Evolutionary conservation across 2,888 invertebrate species (phyloP), one percentile per base, ranked within the genome.

Genomic region (Lasioglossum pauxillum): DNA sequence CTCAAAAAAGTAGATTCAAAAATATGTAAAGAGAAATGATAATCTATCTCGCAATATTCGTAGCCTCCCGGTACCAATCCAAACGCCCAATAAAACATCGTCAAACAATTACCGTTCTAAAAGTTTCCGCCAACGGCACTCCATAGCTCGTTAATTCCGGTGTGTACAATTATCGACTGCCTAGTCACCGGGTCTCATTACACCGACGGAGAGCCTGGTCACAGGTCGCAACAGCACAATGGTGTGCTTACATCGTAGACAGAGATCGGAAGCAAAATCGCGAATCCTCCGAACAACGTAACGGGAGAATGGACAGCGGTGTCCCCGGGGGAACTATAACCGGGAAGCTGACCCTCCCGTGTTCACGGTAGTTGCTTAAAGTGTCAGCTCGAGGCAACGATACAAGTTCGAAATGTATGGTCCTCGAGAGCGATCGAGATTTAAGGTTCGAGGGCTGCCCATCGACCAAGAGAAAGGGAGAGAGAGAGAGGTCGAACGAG

Each of bases 361-460:
- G 81, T 76, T 79, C 75, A 77, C 78, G 84, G 84, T 79, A 84
- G 82, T 82, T 84, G 85, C 83, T 82, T 84, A 84, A 89, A 88
- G 88, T 85, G 78, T 83, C 79, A 75, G 81, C 77, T 83, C 78
- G 75, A 73, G 74, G 75, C 80, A 83, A 64, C 83, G 87, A 85
- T 82, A 79, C 82, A 83, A 87, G 83, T 86, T 85, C 64, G 81
- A 86, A 83, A 84, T 77, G 83, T 75, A 73, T 78, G 83, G 81
- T 80, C 77, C 80, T 89, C 80, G 72, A 60, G 81, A 73, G 71
- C 83, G 72, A 85, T 87, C 82, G 84, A 82, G 82, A 90, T 90
- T 89, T 87, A 90, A 90, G 85, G 83, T 83, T 78, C 64, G 67
- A 73, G 67, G 80, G 31, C 41, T 76, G 72, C 46, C 67, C 83